Percentiles rank a stretch among this genome's conserved stretches.
These are phyloP conservation scores for Cydia pomonella DNA, from an alignment of 1,140 invertebrate species.

Conservation along the genomic window DNA sequence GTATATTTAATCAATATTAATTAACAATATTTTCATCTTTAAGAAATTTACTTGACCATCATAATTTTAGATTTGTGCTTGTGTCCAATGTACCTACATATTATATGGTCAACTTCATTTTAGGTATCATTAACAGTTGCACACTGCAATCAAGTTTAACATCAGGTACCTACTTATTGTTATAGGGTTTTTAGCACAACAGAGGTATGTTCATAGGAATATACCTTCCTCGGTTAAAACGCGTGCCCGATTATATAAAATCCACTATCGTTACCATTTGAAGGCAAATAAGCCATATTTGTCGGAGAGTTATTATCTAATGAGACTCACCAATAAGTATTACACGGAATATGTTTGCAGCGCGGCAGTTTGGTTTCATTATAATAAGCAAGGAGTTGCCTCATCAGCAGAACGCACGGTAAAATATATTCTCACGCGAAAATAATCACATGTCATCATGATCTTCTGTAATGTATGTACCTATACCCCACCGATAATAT, in stretches of 20 bases:
- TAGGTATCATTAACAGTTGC: too few relatives aligned
- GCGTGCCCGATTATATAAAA: not conserved
- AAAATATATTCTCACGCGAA: conserved; percentile 2
- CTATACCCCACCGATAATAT: not conserved
- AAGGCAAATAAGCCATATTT: not conserved
- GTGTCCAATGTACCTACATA: too few relatives aligned
- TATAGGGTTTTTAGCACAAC: too few relatives aligned
- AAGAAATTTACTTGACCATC: too few relatives aligned
- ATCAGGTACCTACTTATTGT: too few relatives aligned
- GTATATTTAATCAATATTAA: too few relatives aligned
- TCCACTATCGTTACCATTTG: not conserved
- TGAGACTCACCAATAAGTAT: not conserved
- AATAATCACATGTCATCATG: not conserved
- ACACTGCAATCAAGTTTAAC: too few relatives aligned
- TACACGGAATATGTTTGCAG: not conserved
- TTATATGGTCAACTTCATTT: too few relatives aligned
- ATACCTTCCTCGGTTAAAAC: too few relatives aligned
- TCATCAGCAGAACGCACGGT: not conserved
- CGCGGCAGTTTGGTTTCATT: not conserved
- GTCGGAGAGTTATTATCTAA: not conserved
- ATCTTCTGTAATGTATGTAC: not conserved
- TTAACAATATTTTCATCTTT: too few relatives aligned
- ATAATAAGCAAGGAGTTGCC: not conserved
- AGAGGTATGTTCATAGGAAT: too few relatives aligned
- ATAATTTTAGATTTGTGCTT: too few relatives aligned